A percentile compares a stretch with the other conserved stretches of the same genome.
Evolutionary conservation across 2,797 vertebrate species (phyloP).

Genomic region (Mallotus villosus): DNA sequence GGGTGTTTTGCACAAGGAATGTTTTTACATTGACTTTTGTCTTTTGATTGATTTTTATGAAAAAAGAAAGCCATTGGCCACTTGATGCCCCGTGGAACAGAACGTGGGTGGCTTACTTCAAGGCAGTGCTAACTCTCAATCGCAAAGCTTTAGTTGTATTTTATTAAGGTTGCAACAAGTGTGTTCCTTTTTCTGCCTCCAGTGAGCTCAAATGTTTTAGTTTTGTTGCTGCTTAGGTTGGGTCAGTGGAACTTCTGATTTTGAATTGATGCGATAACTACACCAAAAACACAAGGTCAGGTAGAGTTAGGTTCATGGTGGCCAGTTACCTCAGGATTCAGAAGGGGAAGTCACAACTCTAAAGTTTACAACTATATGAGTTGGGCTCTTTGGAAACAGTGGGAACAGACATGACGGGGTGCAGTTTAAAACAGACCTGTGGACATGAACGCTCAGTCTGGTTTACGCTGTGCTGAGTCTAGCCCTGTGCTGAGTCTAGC

Average conservation of each 20-base stretch:
- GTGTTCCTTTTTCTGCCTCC: neutral
- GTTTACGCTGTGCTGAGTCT: conserved; percentile 18
- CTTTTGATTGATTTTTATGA: neutral
- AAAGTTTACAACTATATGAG: neutral
- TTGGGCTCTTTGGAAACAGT: neutral
- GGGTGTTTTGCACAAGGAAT: conserved; percentile 40
- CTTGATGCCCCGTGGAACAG: conserved; percentile 27
- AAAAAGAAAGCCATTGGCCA: conserved; percentile 21
- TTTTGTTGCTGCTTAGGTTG: conserved; percentile 7
- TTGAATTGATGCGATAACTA: neutral
- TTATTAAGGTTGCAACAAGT: neutral
- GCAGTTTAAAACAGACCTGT: conserved; percentile 12
- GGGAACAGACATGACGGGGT: neutral
- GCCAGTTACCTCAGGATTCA: neutral
- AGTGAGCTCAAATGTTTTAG: neutral
- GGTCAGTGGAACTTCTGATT: neutral
- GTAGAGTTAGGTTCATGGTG: neutral
- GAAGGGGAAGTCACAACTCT: neutral
- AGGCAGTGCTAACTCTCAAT: conserved; percentile 21
- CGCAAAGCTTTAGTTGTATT: neutral
- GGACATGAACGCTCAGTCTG: neutral
- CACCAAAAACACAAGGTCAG: conserved; percentile 4
- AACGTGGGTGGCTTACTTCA: conserved; percentile 29
- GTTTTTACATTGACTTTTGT: conserved; percentile 35
- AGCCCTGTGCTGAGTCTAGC: too few relatives aligned